Evolutionary conservation across 2,888 invertebrate genomes (phyloP).

Genomic region (Dasypogon diadema): DNA sequence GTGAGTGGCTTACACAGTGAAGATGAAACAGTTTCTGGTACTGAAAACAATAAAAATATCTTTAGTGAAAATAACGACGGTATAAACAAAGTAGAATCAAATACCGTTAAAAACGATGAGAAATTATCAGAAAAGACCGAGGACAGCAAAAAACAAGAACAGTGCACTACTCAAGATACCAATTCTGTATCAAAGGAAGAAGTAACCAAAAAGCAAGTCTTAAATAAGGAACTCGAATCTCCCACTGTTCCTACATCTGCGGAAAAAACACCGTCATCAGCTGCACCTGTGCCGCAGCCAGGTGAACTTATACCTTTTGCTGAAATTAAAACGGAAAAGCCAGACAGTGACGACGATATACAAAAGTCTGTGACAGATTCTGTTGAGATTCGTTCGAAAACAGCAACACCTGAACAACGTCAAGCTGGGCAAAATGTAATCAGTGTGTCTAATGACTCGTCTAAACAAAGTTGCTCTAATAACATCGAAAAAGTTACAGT

Average conservation of each 20-base stretch:
- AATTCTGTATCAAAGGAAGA: slow-evolving; percentile 5
- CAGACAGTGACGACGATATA: slow-evolving; percentile 52
- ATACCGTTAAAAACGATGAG: neutral
- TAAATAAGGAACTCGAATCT: neutral
- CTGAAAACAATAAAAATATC: neutral
- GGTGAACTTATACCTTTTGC: slow-evolving; percentile 56
- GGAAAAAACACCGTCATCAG: neutral
- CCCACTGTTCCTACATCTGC: neutral
- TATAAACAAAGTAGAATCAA: neutral
- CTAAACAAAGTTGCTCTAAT: neutral
- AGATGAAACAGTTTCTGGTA: neutral
- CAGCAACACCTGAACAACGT: slow-evolving; percentile 13
- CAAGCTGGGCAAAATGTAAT: neutral
- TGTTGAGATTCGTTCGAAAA: slow-evolving; percentile 16
- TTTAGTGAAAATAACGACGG: neutral
- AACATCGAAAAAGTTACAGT: slow-evolving; percentile 54
- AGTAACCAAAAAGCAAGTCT: neutral
- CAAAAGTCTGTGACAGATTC: neutral
- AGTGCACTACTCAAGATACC: neutral
- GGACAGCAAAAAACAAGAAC: neutral
- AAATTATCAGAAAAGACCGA: neutral
- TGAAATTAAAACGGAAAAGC: slow-evolving; percentile 58
- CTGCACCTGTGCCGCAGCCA: neutral
- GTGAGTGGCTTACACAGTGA: neutral
- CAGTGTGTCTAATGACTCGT: slow-evolving; percentile 1